Evolutionary conservation across 2,797 vertebrate species (phyloP).

Genomic region (Mus caroli): DNA sequence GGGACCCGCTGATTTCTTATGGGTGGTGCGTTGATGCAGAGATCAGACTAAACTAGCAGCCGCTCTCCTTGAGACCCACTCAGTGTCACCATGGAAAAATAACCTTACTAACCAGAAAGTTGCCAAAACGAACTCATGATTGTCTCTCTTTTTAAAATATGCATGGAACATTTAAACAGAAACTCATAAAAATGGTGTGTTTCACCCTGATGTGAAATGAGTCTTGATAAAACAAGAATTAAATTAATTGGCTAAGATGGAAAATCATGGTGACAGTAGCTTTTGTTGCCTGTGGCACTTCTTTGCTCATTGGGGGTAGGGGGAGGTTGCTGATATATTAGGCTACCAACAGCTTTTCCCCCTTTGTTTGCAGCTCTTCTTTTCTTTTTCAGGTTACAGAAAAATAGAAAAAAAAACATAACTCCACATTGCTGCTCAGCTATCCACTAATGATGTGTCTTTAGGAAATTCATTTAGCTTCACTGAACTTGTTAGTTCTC

Average conservation of each 20-base stretch:
- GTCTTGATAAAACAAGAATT: slow-evolving; percentile 20
- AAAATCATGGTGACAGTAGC: slow-evolving; percentile 29
- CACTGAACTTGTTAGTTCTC: slow-evolving; percentile 30
- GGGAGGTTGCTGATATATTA: background rate
- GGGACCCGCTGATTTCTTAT: background rate
- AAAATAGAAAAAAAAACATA: background rate
- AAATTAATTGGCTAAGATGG: slow-evolving; percentile 28
- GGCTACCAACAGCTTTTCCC: background rate
- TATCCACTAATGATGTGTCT: slow-evolving; percentile 39
- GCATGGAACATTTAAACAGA: slow-evolving; percentile 56
- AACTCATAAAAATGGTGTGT: slow-evolving; percentile 32
- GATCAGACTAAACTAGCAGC: slow-evolving; percentile 32
- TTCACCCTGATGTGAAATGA: slow-evolving; percentile 30
- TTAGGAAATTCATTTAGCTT: slow-evolving; percentile 42
- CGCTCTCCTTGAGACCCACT: background rate
- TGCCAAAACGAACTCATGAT: slow-evolving; percentile 52
- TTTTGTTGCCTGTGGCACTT: slow-evolving; percentile 18
- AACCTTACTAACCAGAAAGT: slow-evolving; percentile 60
- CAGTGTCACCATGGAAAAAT: slow-evolving; percentile 63
- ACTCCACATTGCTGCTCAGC: background rate
- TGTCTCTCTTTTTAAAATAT: slow-evolving; percentile 36
- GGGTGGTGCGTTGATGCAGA: background rate
- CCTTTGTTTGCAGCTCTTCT: slow-evolving; percentile 6
- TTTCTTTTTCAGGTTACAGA: background rate
- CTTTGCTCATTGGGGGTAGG: background rate